Conservation (phyloP, 2,113 vertebrate genomes). For the Plecturocebus donacophilus region DNA sequence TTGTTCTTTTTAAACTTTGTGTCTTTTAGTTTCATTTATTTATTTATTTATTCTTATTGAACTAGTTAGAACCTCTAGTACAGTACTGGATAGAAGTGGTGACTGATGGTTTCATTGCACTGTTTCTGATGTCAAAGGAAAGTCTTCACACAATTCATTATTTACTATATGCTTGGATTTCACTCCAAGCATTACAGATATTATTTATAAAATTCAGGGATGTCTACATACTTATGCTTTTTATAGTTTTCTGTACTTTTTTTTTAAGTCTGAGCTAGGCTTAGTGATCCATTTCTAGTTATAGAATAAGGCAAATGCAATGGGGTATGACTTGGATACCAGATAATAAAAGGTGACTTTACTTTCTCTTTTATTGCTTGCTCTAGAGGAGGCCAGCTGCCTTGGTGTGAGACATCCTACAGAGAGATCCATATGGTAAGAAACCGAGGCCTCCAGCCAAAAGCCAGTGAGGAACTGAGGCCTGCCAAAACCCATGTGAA, state of each 20-base stretch:
- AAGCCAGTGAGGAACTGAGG: not conserved
- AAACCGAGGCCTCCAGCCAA: not conserved
- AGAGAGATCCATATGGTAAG: not conserved
- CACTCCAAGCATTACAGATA: not conserved
- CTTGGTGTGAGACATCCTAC: not conserved
- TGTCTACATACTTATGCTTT: not conserved
- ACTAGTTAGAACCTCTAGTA: not conserved
- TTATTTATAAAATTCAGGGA: not conserved
- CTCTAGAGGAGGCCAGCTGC: not conserved
- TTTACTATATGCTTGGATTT: not conserved
- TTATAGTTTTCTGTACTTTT: not conserved
- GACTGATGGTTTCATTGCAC: not conserved
- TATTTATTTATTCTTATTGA: not conserved
- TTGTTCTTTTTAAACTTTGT: not conserved
- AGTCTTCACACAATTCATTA: not conserved
- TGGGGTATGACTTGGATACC: not conserved
- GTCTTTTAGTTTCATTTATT: not conserved
- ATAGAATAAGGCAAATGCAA: not conserved
- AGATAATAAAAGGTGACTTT: not conserved
- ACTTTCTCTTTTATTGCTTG: not conserved
- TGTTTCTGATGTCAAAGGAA: not conserved
- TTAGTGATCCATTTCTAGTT: not conserved
- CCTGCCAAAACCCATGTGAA: not conserved
- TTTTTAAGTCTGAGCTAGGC: not conserved
- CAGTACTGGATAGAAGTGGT: not conserved